These are phyloP conservation scores for Indicator indicator DNA, from an alignment of 2,113 vertebrate genomes.

Conservation along the genomic window DNA sequence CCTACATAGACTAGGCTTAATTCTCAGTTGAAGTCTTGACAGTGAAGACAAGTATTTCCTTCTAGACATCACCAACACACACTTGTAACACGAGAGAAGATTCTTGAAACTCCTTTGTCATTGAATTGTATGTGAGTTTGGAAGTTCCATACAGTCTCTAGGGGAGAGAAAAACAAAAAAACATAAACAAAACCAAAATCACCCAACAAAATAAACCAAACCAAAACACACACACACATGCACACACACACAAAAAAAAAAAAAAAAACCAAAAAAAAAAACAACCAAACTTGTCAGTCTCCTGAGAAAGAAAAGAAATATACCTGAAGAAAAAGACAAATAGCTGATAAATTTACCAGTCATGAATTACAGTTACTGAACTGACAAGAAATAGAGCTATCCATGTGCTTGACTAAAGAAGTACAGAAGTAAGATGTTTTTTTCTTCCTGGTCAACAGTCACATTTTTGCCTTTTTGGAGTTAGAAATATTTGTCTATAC, in stretches of 20 bases:
- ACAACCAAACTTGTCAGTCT: neutral
- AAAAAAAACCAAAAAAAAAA: neutral
- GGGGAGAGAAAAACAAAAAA: neutral
- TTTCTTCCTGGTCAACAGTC: neutral
- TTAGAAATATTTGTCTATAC: neutral
- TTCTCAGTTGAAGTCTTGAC: neutral
- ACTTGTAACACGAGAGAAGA: neutral
- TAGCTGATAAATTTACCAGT: neutral
- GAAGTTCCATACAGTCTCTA: neutral
- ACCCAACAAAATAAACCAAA: too few relatives aligned
- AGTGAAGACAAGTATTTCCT: neutral
- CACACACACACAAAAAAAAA: too few relatives aligned
- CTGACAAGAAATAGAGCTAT: neutral
- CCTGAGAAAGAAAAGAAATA: neutral
- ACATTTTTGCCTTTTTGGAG: neutral
- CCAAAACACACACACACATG: too few relatives aligned
- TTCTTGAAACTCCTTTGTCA: neutral
- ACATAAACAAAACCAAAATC: too few relatives aligned
- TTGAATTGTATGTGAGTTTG: neutral
- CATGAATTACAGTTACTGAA: neutral
- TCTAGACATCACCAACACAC: neutral
- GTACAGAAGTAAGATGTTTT: neutral
- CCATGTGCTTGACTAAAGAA: neutral
- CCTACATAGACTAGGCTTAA: neutral
- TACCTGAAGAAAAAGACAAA: neutral